A percentile compares a stretch with the other conserved stretches of the same genome.
These are phyloP conservation scores for Ceratotherium simum DNA, from an alignment of 2,113 vertebrate genomes.

Conservation along the genomic window DNA sequence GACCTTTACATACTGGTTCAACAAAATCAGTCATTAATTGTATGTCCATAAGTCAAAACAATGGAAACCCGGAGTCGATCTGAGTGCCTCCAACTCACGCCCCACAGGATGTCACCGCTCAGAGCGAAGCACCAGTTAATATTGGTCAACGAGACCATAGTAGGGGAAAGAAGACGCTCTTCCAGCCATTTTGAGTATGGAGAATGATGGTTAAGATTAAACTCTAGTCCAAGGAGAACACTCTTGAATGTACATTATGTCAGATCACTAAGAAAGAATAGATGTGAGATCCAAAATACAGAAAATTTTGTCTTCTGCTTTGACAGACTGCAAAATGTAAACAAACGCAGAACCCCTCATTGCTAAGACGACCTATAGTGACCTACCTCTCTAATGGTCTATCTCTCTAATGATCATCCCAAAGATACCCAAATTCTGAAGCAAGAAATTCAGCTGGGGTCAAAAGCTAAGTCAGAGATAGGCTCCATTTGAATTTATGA, in stretches of 20 bases:
- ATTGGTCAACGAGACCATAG: background rate
- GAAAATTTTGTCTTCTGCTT: background rate
- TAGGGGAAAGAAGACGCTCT: background rate
- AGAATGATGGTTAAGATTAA: background rate
- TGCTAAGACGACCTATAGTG: background rate
- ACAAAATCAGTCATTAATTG: background rate
- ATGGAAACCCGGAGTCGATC: background rate
- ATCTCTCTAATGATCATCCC: background rate
- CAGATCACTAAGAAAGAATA: background rate
- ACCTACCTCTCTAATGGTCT: background rate
- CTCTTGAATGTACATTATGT: background rate
- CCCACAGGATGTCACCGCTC: background rate
- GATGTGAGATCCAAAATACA: background rate
- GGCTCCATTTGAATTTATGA: background rate
- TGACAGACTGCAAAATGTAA: background rate
- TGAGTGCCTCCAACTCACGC: background rate
- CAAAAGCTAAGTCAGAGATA: background rate
- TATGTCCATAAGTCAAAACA: background rate
- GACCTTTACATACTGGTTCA: background rate
- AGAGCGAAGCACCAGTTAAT: background rate
- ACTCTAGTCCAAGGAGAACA: background rate
- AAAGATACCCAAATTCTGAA: constrained; percentile 10
- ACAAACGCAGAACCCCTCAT: background rate
- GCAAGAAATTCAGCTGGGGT: background rate
- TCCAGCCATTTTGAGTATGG: background rate